These are phyloP conservation scores for Meghimatium bilineatum DNA, from an alignment of 2,888 invertebrate genomes.

Conservation along the genomic window DNA sequence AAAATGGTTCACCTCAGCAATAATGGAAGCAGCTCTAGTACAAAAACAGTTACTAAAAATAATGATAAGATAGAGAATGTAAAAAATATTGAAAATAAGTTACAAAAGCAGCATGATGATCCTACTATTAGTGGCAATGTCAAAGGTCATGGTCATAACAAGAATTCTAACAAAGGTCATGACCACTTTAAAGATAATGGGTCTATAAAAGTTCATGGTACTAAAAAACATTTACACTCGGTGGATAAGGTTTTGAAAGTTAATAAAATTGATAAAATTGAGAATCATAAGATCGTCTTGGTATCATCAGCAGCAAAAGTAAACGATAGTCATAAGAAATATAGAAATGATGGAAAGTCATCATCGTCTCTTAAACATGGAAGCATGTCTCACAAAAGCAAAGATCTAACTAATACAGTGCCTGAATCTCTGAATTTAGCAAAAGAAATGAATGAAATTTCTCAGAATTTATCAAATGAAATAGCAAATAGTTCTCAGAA, in stretches of 20 bases:
- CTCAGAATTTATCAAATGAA: background rate
- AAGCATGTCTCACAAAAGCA: background rate
- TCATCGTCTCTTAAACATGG: background rate
- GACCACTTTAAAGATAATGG: background rate
- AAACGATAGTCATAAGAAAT: background rate
- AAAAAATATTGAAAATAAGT: background rate
- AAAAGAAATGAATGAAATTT: background rate
- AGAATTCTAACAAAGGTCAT: background rate
- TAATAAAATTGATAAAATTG: background rate
- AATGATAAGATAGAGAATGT: too few relatives aligned
- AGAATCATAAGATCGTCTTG: background rate
- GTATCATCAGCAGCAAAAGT: background rate
- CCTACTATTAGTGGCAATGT: background rate
- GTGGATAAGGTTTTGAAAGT: background rate
- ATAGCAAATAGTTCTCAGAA: background rate
- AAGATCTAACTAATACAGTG: background rate
- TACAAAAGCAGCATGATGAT: background rate
- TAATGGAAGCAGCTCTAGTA: background rate
- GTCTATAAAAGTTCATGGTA: background rate
- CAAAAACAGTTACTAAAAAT: background rate
- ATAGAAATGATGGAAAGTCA: constrained; percentile 4
- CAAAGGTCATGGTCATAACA: background rate
- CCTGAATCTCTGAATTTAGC: background rate
- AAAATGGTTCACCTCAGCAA: background rate
- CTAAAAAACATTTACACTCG: background rate